Base-by-base conservation (phyloP, 2,888 invertebrate species). In the Acleris cristana region DNA sequence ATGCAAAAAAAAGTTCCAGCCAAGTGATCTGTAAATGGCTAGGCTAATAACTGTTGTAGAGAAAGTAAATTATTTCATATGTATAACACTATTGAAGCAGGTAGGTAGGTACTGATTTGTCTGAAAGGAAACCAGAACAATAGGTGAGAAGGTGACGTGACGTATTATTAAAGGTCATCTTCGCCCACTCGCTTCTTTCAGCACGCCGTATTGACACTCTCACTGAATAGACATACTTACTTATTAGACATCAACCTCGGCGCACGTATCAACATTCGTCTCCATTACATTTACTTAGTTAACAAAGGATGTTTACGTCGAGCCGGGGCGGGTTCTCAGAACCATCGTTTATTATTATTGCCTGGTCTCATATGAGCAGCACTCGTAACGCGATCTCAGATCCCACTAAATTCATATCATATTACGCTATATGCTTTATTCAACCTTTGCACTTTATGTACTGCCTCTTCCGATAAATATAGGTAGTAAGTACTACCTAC, bases 271-370 rank as follows among this genome's bases (percentile, higher is more conserved):
- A 34, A 19, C 34, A 56, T 64, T 62, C 57, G 45, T 60, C 69
- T 45, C 18, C 49, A 61, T 45, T 52, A 56, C 23, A 63, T 49
- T 58, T 44, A 54, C 57, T 54, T 48, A 40, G 62, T 34, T 67
- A 58, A 67, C 63, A 67, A 67, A 58, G 62, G 67, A 62, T 67
- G 67, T 67, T 67, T 62, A 67, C 53, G 56, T 57, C 34, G 49
- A 61, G 52, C 56, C 61, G 44, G 49, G 53, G 58, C 53, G 40
- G 40, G 53, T 67, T 67, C 62, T 56, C 62, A 58, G 61, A 61
- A 66, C 44, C 56, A 61, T 61, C 55, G 40, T 65, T 65, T 65
- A 65, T 65, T 60, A 61, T 65, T 65, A 65, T 56, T 26, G 48
- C 26, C 45, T 5, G 48, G 30, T 58, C 58, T 23, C 21, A 18